phyloP scores from a whole-genome alignment of 2,888 invertebrate genomes.

The Eupelmus urozonus region DNA sequence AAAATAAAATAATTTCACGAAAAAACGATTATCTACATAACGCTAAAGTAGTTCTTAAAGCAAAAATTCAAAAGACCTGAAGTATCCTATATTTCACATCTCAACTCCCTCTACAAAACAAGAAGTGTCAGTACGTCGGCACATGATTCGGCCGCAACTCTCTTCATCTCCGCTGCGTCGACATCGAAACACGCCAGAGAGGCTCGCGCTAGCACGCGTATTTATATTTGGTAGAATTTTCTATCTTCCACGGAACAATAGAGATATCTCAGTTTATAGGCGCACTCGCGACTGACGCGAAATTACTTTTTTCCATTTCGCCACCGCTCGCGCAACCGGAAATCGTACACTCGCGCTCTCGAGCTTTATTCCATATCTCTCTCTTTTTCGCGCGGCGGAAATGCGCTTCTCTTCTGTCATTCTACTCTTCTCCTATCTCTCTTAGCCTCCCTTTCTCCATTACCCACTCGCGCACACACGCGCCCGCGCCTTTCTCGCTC shows the following conservation, averaged over 20 bases:
- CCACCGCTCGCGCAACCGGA: constrained; percentile 37
- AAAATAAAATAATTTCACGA: no score
- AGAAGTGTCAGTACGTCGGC: no score
- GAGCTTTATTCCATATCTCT: constrained; percentile 37
- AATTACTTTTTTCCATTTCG: constrained; percentile 58
- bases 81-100: neutral
- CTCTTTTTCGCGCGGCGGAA: constrained; percentile 58
- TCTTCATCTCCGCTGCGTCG: neutral
- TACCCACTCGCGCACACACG: neutral
- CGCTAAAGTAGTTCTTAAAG: no score
- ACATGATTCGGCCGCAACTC: neutral
- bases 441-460: constrained; percentile 22
- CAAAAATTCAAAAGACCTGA: neutral
- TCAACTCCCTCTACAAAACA: neutral
- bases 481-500: neutral
- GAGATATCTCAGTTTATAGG: constrained; percentile 46
- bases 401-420: constrained; percentile 37
- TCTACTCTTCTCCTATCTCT: constrained; percentile 28
- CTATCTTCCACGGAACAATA: constrained; percentile 43
- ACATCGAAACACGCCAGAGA: constrained; percentile 19
- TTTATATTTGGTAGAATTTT: constrained; percentile 22
- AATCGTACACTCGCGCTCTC: constrained; percentile 49
- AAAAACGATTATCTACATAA: no score
- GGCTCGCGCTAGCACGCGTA: no score
- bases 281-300: constrained; percentile 48